Conservation (phyloP, 2,888 invertebrate genomes). For the Drosophila lacicola region DNA sequence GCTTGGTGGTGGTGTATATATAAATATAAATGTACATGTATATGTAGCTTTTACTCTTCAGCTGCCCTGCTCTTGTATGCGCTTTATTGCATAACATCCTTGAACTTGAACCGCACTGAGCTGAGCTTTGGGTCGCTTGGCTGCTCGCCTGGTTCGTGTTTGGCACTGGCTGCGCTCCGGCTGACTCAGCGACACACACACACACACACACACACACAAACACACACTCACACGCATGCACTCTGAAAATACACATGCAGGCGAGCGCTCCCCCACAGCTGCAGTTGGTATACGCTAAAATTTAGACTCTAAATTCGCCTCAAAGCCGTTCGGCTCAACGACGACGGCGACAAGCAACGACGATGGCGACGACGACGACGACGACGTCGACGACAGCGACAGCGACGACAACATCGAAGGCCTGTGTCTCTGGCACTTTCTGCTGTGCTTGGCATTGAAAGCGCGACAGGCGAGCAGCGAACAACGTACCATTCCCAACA, state of each 20-base stretch:
- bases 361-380: constrained; percentile 12
- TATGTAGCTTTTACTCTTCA: constrained; percentile 15
- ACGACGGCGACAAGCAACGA: neutral
- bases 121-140: constrained; percentile 75
- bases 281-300: constrained; percentile 3
- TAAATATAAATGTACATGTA: neutral
- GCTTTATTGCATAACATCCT: constrained; percentile 84
- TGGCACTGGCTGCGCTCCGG: constrained; percentile 32
- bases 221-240: constrained; percentile 6
- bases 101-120: constrained; percentile 82
- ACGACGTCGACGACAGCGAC: constrained; percentile 21
- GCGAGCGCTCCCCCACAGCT: constrained; percentile 29
- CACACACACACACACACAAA: constrained; percentile 11
- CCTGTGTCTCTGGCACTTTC: constrained; percentile 56
- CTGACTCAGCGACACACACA: constrained; percentile 43
- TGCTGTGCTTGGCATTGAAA: constrained; percentile 81
- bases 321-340: constrained; percentile 25
- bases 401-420: constrained; percentile 32
- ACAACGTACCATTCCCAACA: constrained; percentile 65
- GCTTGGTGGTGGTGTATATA: neutral
- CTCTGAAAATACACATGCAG: constrained; percentile 22
- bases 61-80: constrained; percentile 35
- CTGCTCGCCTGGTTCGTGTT: constrained; percentile 57
- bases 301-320: constrained; percentile 23
- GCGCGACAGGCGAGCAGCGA: constrained; percentile 77